Evolutionary conservation across 2,113 vertebrate genomes (phyloP).

Genomic region (Ceyx cyanopectus): DNA sequence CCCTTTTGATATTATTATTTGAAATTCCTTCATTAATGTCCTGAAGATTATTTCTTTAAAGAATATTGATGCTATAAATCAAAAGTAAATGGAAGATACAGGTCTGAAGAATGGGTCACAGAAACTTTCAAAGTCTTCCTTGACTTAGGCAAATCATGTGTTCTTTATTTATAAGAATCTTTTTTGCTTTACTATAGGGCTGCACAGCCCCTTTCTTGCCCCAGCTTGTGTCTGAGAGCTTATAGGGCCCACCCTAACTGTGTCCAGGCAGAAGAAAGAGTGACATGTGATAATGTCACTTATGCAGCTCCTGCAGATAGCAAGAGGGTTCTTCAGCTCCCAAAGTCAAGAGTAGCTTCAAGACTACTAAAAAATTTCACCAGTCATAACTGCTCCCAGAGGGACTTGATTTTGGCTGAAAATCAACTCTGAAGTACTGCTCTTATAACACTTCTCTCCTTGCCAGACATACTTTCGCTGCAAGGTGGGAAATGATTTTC

Average conservation of each 20-base stretch:
- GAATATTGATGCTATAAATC: not conserved
- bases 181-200: not conserved
- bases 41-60: not conserved
- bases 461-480: slow-evolving; percentile 34
- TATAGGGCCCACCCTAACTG: not conserved
- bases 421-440: slow-evolving; percentile 32
- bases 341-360: not conserved
- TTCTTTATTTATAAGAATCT: not conserved
- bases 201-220: not conserved
- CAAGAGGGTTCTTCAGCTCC: not conserved
- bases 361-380: not conserved
- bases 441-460: slow-evolving; percentile 10
- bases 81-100: no score
- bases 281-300: not conserved
- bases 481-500: slow-evolving; percentile 35
- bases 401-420: slow-evolving; percentile 24
- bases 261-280: not conserved
- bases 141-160: not conserved
- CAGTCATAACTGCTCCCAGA: not conserved
- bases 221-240: not conserved
- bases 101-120: not conserved
- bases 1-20: not conserved
- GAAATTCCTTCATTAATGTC: not conserved
- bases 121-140: not conserved
- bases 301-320: not conserved